Percentiles rank a stretch among this genome's conserved stretches.
Conservation (phyloP, 2,113 vertebrate species). For the Gymnarchus niloticus region DNA sequence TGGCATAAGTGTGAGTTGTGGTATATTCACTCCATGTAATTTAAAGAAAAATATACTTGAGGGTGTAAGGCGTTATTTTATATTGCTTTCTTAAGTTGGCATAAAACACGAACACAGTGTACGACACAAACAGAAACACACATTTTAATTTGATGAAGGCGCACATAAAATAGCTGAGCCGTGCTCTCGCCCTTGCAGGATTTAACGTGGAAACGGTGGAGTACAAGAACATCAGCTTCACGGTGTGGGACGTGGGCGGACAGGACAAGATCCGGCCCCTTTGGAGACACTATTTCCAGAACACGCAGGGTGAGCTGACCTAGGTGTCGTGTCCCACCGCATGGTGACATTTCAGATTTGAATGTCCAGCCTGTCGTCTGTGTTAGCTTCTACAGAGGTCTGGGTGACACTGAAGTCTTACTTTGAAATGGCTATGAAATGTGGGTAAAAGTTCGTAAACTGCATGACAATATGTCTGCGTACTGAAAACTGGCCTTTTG, state of each 20-base stretch:
- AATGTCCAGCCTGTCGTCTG: neutral
- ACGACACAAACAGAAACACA: neutral
- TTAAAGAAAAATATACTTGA: neutral
- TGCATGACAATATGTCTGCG: neutral
- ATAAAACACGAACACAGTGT: neutral
- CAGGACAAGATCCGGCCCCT: conserved; percentile 97
- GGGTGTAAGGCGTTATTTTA: neutral
- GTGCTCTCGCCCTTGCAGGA: conserved; percentile 55
- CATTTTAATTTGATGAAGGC: neutral
- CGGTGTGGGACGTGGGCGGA: conserved; percentile 95
- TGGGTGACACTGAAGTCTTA: neutral
- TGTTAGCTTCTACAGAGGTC: neutral
- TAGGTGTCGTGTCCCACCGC: neutral
- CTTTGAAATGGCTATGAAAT: neutral
- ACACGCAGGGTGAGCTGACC: conserved; percentile 79
- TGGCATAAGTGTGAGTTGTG: neutral
- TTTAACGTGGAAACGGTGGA: conserved; percentile 97
- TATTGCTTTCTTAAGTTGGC: neutral
- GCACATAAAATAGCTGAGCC: neutral
- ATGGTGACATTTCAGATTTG: neutral
- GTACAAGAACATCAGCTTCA: conserved; percentile 98
- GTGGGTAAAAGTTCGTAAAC: neutral
- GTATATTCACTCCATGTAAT: neutral
- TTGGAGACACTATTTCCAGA: conserved; percentile 98
- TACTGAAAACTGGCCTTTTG: neutral